phyloP scores from a whole-genome alignment of 1,140 invertebrate genomes.

The Leptinotarsa undecemlineata region DNA sequence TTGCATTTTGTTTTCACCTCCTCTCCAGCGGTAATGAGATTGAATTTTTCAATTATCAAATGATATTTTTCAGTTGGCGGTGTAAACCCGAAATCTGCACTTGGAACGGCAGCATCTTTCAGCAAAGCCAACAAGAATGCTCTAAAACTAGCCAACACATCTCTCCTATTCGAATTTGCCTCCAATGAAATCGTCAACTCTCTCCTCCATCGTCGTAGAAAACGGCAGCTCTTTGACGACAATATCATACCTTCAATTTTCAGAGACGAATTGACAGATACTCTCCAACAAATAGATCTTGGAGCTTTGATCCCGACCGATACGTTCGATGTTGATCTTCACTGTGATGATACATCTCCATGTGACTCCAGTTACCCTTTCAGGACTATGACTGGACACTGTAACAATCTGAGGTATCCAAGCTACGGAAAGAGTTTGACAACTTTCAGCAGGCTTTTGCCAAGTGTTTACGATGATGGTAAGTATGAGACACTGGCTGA shows the following conservation, averaged over 20 bases:
- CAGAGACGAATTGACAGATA: constrained; percentile 70
- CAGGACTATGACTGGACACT: constrained; percentile 82
- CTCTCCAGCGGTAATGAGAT: too few species aligned
- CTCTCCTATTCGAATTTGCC: constrained; percentile 82
- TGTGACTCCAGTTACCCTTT: constrained; percentile 84
- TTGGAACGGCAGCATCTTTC: constrained; percentile 85
- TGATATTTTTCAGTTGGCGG: constrained; percentile 63
- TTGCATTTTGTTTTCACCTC: too few species aligned
- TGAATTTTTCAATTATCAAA: too few species aligned
- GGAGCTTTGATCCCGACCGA: constrained; percentile 59
- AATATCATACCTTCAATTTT: constrained; percentile 61
- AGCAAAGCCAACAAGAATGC: constrained; percentile 85
- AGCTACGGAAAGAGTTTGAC: constrained; percentile 82
- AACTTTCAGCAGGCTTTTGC: constrained; percentile 82
- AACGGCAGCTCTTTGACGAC: constrained; percentile 26
- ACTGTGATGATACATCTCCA: constrained; percentile 68
- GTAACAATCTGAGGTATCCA: constrained; percentile 89
- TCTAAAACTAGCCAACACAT: constrained; percentile 80
- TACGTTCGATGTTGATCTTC: constrained; percentile 55
- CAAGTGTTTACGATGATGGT: constrained; percentile 88
- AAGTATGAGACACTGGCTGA: constrained; percentile 57
- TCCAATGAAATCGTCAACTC: constrained; percentile 81
- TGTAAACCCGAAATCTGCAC: constrained; percentile 80
- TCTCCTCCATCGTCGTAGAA: constrained; percentile 56
- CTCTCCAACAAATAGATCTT: constrained; percentile 75